These are phyloP conservation scores for Microctonus aethiopoides DNA, from an alignment of 2,888 invertebrate species.

Conservation along the genomic window DNA sequence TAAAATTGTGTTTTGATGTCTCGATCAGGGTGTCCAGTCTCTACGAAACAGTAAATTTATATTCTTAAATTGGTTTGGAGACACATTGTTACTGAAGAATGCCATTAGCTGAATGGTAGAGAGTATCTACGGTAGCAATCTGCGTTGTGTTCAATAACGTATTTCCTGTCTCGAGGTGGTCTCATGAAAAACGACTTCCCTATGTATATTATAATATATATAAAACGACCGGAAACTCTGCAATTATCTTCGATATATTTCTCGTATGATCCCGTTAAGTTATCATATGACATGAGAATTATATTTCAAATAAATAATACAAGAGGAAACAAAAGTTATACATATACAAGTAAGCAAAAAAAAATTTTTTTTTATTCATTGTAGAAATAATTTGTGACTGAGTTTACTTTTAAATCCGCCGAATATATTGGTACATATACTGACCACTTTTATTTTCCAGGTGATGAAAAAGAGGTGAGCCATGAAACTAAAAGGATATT, in stretches of 20 bases:
- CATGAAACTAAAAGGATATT: not conserved
- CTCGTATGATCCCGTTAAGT: not conserved
- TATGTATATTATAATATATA: not conserved
- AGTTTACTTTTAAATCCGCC: not conserved
- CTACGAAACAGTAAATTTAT: conserved; percentile 41
- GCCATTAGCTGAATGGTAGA: conserved; percentile 19
- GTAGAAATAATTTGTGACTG: not conserved
- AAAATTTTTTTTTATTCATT: not conserved
- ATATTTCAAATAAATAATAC: not conserved
- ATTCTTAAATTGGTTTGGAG: conserved; percentile 41
- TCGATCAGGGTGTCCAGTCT: conserved; percentile 28
- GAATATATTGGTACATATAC: not conserved
- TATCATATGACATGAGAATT: not conserved
- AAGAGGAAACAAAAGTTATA: not conserved
- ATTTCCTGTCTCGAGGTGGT: conserved; percentile 38
- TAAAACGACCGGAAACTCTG: conserved; percentile 14
- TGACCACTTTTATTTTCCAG: not conserved
- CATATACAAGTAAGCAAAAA: not conserved
- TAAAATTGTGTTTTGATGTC: not conserved
- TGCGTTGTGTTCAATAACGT: conserved; percentile 18
- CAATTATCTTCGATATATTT: not conserved
- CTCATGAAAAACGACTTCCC: conserved; percentile 7
- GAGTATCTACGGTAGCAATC: not conserved
- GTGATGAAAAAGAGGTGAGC: not conserved
- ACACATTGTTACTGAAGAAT: conserved; percentile 29